Evolutionary conservation across 2,888 invertebrate species (phyloP).

Genomic region (Lycaena phlaeas): DNA sequence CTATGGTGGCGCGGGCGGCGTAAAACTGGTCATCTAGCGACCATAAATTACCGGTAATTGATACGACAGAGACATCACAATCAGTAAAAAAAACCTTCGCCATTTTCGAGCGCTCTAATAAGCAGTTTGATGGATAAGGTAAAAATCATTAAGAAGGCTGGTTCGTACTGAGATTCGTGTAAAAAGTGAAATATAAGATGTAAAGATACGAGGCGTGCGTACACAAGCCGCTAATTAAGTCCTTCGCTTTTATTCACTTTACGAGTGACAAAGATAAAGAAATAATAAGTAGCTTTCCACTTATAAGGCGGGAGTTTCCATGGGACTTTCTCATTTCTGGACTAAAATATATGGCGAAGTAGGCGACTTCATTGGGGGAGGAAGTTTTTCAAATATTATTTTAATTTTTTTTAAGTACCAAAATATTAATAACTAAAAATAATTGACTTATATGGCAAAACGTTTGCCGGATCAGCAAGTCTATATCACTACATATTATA

Average conservation of each 20-base stretch:
- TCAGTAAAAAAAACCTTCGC: constrained; percentile 17
- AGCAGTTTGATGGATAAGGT: constrained; percentile 19
- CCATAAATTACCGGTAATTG: constrained; percentile 22
- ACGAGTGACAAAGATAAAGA: too few relatives aligned
- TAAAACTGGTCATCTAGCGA: constrained; percentile 17
- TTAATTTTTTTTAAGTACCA: too few relatives aligned
- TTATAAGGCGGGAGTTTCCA: too few relatives aligned
- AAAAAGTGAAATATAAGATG: constrained; percentile 19
- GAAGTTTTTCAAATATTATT: too few relatives aligned
- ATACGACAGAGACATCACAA: constrained; percentile 23
- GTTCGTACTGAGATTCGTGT: constrained; percentile 18
- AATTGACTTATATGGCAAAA: too few relatives aligned
- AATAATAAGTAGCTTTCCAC: too few relatives aligned
- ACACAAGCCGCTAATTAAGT: constrained; percentile 16
- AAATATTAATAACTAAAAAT: too few relatives aligned
- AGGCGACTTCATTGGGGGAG: too few relatives aligned
- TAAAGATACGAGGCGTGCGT: constrained; percentile 25
- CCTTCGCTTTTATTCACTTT: constrained; percentile 18
- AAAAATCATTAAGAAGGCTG: constrained; percentile 22
- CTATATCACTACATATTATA: too few relatives aligned
- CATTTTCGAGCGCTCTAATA: constrained; percentile 21
- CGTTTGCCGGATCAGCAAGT: too few relatives aligned
- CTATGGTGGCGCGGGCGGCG: constrained; percentile 13
- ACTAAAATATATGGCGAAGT: too few relatives aligned
- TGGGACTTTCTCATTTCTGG: too few relatives aligned